phyloP scores from a whole-genome alignment of 2,113 vertebrate species.

The Falco punctatus region DNA sequence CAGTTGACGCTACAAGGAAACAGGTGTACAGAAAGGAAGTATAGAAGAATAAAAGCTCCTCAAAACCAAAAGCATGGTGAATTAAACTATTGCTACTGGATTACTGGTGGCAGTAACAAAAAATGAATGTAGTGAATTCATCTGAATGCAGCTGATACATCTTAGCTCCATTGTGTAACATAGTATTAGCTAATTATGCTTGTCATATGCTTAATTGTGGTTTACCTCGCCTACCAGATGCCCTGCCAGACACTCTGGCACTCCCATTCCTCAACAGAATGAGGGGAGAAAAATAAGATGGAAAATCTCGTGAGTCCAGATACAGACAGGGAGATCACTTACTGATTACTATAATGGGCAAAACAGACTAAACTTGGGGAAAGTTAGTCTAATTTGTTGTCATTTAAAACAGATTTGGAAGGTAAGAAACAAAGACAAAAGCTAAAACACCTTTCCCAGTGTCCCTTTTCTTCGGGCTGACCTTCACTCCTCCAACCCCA shows the following conservation, averaged over 20 bases:
- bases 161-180: not conserved
- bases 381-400: not conserved
- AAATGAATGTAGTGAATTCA: not conserved
- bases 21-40: not conserved
- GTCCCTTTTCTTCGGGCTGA: not conserved
- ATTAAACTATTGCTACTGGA: not conserved
- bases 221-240: not conserved
- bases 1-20: not conserved
- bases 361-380: not conserved
- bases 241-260: not conserved
- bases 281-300: not conserved
- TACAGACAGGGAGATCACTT: not conserved
- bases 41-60: not conserved
- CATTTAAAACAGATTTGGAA: not conserved
- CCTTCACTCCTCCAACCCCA: not conserved
- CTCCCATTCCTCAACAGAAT: not conserved
- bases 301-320: not conserved
- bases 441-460: not conserved
- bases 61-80: not conserved
- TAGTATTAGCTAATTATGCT: not conserved
- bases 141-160: not conserved
- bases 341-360: not conserved
- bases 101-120: not conserved
- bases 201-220: not conserved
- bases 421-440: not conserved